phyloP scores from a whole-genome alignment of 37 sponge, comb jelly and placozoan species.

The Theonella swinhoei region DNA sequence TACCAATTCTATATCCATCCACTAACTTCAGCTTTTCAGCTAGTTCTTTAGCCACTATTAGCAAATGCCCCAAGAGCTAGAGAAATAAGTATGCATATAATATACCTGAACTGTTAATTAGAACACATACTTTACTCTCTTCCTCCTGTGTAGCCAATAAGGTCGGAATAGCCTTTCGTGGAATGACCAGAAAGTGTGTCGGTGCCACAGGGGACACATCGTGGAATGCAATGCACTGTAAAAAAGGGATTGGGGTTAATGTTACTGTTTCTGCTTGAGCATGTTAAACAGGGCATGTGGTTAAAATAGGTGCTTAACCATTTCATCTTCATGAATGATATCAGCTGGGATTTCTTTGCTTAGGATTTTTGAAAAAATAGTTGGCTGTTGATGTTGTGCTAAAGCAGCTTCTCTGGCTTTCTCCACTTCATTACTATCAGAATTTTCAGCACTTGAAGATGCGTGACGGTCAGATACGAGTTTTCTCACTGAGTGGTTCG shows the following conservation, averaged over 20 bases:
- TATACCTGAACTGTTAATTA: background rate
- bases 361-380: slow-evolving; percentile 81
- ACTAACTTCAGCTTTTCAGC: slow-evolving; percentile 64
- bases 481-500: too few relatives aligned
- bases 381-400: too few relatives aligned
- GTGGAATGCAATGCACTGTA: slow-evolving; percentile 79
- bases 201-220: slow-evolving; percentile 80
- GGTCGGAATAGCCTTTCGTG: slow-evolving; percentile 75
- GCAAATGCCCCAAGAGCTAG: slow-evolving; percentile 82
- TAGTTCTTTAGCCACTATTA: slow-evolving; percentile 71
- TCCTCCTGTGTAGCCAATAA: slow-evolving; percentile 52
- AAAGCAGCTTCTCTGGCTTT: too few relatives aligned
- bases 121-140: slow-evolving; percentile 55
- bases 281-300: background rate
- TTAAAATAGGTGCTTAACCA: slow-evolving; percentile 17
- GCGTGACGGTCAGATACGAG: too few relatives aligned
- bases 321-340: slow-evolving; percentile 89
- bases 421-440: too few relatives aligned
- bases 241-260: background rate
- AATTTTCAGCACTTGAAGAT: too few relatives aligned
- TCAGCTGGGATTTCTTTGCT: slow-evolving; percentile 63
- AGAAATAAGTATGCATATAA: too few relatives aligned
- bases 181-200: slow-evolving; percentile 81
- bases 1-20: slow-evolving; percentile 80
- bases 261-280: background rate